phyloP scores from a whole-genome alignment of 2,888 invertebrate genomes.

The Busseola fusca region DNA sequence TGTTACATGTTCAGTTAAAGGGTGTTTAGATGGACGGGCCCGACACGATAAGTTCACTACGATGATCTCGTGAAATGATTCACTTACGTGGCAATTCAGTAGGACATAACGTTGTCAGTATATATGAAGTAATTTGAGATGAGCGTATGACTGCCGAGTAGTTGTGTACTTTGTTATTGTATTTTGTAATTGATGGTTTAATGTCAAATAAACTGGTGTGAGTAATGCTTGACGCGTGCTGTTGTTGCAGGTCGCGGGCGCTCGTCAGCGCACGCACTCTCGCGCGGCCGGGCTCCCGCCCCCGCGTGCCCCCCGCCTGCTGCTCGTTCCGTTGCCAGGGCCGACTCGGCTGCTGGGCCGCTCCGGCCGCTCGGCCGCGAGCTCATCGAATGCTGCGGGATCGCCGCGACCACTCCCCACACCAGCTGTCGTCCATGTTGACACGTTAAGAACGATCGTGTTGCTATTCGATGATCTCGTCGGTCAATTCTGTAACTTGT shows the following conservation, averaged over 20 bases:
- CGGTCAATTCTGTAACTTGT: constrained; percentile 64
- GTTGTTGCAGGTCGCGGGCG: constrained; percentile 74
- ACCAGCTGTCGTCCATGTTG: constrained; percentile 55
- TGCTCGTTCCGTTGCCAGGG: constrained; percentile 44
- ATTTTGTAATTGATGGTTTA: not conserved
- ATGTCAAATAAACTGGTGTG: not conserved
- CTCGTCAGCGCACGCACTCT: constrained; percentile 56
- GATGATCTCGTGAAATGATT: too few species aligned
- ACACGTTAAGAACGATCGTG: constrained; percentile 55
- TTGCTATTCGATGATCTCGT: constrained; percentile 64
- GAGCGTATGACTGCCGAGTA: not conserved
- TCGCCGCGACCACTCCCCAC: constrained; percentile 49
- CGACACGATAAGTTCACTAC: too few species aligned
- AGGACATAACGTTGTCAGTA: not conserved
- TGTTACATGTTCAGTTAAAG: not conserved
- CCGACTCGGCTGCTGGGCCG: constrained; percentile 28
- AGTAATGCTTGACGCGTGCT: not conserved
- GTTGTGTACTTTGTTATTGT: not conserved
- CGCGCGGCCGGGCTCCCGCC: constrained; percentile 42
- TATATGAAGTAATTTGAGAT: not conserved
- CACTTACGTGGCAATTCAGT: too few species aligned
- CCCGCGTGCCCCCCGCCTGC: constrained; percentile 44
- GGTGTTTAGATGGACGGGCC: not conserved
- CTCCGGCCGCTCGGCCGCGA: constrained; percentile 32
- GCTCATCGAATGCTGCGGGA: constrained; percentile 60